Evolutionary conservation across 2,113 vertebrate genomes (phyloP), one percentile per base, ranked within the genome.

Genomic region (Gallinago undulata): DNA sequence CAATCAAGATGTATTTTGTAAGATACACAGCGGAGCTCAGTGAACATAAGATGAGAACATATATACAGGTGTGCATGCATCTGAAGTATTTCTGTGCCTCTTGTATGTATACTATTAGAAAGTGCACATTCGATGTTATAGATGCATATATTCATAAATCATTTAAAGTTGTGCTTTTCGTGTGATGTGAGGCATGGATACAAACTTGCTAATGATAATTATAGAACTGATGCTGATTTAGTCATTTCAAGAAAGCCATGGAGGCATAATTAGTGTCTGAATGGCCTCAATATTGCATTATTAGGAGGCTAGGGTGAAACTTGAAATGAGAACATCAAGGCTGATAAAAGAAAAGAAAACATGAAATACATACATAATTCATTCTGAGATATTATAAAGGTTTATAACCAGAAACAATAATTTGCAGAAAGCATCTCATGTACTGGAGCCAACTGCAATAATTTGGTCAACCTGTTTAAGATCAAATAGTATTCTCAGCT

Each of bases 231-330:
- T 98, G 98, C 98, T 98, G 98, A 99, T 99, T 99, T 99, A 99
- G 98, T 98, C 98, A 98, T 99, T 98, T 99, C 98, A 99, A 98
- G 98, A 98, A 98, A 98, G 98, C 98, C 98, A 98, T 98, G 96
- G 98, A 98, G 98, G 98, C 98, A 98, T 99, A 99, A 99, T 99
- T 99, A 99, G 98, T 98, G 98, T 98, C 98, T 98, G 98, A 99
- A 99, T 98, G 98, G 98, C 99, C 99, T 99, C 98, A 99, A 99
- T 99, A 99, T 98, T 98, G 97, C 96, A 98, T 98, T 99, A 99
- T 99, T 99, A 99, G 98, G 98, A 99, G 98, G 97, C 98, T 98
- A 98, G 97, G 96, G 98, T 98, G 98, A 98, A 98, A 98, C 91
- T 98, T 98, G 97, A 98, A 98, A 99, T 98, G 98, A 99, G 98